Percentiles rank a stretch among this genome's conserved stretches.
phyloP scores from a whole-genome alignment of 2,888 invertebrate species.

The Hydrotaea cyrtoneurina region DNA sequence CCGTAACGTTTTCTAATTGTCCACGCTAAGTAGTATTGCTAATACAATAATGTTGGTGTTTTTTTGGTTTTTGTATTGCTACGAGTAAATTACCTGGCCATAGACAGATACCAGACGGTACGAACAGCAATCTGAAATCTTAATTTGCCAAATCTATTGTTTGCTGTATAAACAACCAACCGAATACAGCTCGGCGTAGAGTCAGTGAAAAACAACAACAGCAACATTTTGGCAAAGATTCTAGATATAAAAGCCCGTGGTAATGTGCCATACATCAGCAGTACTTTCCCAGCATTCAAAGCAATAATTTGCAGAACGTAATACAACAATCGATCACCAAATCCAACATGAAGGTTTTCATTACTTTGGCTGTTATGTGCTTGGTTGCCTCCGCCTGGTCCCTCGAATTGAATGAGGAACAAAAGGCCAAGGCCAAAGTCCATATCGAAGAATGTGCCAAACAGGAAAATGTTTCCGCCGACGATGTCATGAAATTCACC shows the following conservation, averaged over 20 bases:
- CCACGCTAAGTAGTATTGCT: no score
- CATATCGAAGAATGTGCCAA: constrained; percentile 70
- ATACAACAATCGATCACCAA: not conserved
- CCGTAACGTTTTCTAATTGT: no score
- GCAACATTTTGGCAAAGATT: no score
- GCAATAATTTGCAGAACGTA: not conserved
- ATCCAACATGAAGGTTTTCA: constrained; percentile 71
- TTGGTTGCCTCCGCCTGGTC: constrained; percentile 70
- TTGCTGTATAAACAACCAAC: no score
- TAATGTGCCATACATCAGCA: not conserved
- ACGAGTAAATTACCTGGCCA: no score
- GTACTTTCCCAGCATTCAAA: not conserved
- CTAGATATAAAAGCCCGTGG: not conserved
- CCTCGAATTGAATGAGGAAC: constrained; percentile 72
- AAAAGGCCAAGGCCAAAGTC: constrained; percentile 71
- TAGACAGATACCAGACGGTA: no score
- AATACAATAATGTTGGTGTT: no score
- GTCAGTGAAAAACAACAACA: no score
- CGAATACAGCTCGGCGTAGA: no score
- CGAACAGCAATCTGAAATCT: no score
- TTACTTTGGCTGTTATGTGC: constrained; percentile 71
- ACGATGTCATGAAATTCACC: constrained; percentile 70
- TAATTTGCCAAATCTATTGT: no score
- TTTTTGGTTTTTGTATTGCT: no score
- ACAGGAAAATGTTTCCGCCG: constrained; percentile 70